A percentile compares a stretch with the other conserved stretches of the same genome.
Evolutionary conservation across 2,888 invertebrate genomes (phyloP).

Genomic region (Anticlea derivata): DNA sequence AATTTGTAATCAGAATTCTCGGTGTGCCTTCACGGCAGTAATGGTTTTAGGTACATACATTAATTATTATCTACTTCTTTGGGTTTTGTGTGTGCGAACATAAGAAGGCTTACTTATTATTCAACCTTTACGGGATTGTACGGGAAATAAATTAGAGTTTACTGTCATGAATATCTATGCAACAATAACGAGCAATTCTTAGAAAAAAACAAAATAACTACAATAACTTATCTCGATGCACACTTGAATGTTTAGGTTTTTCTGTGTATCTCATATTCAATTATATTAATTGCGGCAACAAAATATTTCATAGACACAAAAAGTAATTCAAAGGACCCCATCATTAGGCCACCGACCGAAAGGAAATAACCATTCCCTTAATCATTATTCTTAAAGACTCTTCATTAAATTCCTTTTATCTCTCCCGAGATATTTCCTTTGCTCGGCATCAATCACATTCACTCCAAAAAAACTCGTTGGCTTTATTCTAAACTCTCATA

Average conservation of each 20-base stretch:
- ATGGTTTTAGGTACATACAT: slow-evolving; percentile 50
- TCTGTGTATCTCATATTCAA: slow-evolving; percentile 50
- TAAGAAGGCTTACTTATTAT: slow-evolving; percentile 27
- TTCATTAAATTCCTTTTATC: slow-evolving; percentile 84
- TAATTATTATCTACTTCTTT: slow-evolving; percentile 40
- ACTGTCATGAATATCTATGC: slow-evolving; percentile 11
- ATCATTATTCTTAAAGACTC: slow-evolving; percentile 84
- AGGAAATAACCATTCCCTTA: slow-evolving; percentile 82
- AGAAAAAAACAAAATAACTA: slow-evolving; percentile 12
- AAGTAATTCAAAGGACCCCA: slow-evolving; percentile 77
- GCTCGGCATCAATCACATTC: slow-evolving; percentile 83
- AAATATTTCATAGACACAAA: slow-evolving; percentile 70
- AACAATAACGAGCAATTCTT: slow-evolving; percentile 18
- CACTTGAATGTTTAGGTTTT: slow-evolving; percentile 29
- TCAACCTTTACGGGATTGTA: slow-evolving; percentile 23
- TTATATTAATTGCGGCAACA: slow-evolving; percentile 66
- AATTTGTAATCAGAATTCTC: slow-evolving; percentile 82
- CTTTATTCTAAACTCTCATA: slow-evolving; percentile 84
- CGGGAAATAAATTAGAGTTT: slow-evolving; percentile 24
- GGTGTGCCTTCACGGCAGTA: slow-evolving; percentile 74
- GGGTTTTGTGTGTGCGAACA: slow-evolving; percentile 30
- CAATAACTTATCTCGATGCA: slow-evolving; percentile 7
- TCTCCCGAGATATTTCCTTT: slow-evolving; percentile 81
- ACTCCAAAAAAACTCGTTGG: slow-evolving; percentile 81
- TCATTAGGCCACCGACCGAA: slow-evolving; percentile 78